Base-by-base conservation (phyloP, 2,113 vertebrate species). In the Oryzias javanicus region DNA sequence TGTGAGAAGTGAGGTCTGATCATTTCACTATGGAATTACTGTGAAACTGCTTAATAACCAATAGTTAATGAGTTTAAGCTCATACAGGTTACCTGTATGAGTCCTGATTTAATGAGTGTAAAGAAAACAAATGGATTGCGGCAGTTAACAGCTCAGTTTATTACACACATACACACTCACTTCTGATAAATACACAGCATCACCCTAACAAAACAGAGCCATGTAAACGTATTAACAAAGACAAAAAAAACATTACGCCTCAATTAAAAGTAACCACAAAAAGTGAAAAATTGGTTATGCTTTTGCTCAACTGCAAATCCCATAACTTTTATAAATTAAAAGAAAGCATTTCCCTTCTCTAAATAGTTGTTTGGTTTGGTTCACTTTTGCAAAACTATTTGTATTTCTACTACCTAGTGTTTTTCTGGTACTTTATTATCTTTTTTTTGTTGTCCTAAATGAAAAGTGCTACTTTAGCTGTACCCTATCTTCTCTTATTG, bases 131-230 rank as follows among this genome's bases (percentile, higher is more conserved):
- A 12, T 12, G 35, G 35, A 35, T n/a, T 13, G 1, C 55, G 72
- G 80, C 82, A 82, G 76, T 71, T 54, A 41, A 53, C 16, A 69
- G 78, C 81, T 83, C 60, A 17, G 56, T 88, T 88, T 86, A 86
- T 88, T 88, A 69, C 50, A 84, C 75, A 81, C 45, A 67, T 16
- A 72, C 57, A 70, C 57, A 55, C 86, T 79, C 84, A 84, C 87
- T 85, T 87, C 49, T 70, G 40, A 16, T 60, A 35, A 35, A 35
- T 35, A 35, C 35, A 35, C 35, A 2, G 35, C 3, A 10, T 12
- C 35, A 80, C 48, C 69, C 55, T 58, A 63, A 80, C 27, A 68
- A 50, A 67, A 79, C 53, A 52, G 60, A 65, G 56, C 56, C 66
- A 61, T 12, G 17, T 45, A 59, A 18, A 66, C 49, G 47, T 15